Evolutionary conservation across 2,113 vertebrate species (phyloP).

Genomic region (Apteryx mantelli): DNA sequence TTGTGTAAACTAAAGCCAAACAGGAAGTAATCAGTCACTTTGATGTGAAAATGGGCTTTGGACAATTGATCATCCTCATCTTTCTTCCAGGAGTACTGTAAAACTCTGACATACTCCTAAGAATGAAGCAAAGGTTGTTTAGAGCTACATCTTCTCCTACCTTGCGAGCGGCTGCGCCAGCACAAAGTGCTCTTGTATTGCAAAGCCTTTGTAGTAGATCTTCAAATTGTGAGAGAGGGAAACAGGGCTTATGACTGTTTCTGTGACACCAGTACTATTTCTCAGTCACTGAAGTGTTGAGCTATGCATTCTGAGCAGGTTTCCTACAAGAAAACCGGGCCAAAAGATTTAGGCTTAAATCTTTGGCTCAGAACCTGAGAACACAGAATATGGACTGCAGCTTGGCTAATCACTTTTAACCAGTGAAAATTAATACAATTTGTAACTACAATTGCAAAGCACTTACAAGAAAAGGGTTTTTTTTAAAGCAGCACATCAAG

Average conservation of each 20-base stretch:
- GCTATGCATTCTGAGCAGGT: neutral
- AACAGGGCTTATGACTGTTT: neutral
- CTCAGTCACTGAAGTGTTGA: neutral
- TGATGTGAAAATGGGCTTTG: neutral
- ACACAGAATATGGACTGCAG: neutral
- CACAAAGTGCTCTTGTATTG: neutral
- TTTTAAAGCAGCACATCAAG: neutral
- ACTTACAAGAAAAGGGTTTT: neutral
- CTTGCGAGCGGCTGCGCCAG: neutral
- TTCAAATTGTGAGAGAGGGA: neutral
- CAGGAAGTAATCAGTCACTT: neutral
- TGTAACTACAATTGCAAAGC: accelerated
- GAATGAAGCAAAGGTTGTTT: neutral
- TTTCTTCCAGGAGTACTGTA: neutral
- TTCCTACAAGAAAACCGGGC: neutral
- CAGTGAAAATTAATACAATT: neutral
- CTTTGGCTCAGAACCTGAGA: neutral
- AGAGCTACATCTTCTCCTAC: neutral
- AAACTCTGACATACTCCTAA: neutral
- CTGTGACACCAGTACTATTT: neutral
- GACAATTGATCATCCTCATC: neutral
- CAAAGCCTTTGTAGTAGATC: neutral
- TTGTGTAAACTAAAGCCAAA: neutral
- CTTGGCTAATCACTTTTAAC: neutral
- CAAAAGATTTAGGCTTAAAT: neutral